Evolutionary conservation across 1,140 invertebrate species (phyloP).

Genomic region (Varroa destructor): DNA sequence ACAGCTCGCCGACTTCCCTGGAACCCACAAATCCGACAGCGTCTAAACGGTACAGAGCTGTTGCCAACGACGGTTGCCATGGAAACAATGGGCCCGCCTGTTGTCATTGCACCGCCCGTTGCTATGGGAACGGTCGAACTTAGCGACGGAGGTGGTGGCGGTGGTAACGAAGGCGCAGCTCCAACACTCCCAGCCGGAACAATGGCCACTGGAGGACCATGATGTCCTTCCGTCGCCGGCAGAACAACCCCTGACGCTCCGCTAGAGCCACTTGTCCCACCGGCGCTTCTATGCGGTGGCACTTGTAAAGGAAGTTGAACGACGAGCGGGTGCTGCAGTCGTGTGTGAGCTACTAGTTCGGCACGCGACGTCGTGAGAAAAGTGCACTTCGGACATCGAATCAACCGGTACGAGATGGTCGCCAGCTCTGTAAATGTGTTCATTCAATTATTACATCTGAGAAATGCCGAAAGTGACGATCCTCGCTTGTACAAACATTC

Average conservation of each 20-base stretch:
- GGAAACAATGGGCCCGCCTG: background rate
- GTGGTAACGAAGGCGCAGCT: background rate
- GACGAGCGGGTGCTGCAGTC: background rate
- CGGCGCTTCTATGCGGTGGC: background rate
- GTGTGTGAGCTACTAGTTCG: background rate
- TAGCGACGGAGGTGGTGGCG: background rate
- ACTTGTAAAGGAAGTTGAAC: background rate
- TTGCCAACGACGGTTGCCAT: too few relatives aligned
- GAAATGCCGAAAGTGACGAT: too few relatives aligned
- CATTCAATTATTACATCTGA: too few relatives aligned
- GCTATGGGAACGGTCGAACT: background rate
- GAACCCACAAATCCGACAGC: slow-evolving; percentile 20
- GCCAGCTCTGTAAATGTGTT: too few relatives aligned
- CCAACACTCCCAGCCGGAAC: too few relatives aligned
- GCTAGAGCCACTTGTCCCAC: too few relatives aligned
- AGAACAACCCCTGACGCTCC: too few relatives aligned
- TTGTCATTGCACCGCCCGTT: background rate
- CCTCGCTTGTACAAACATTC: too few relatives aligned
- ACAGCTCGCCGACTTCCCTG: background rate
- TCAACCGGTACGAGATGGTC: background rate
- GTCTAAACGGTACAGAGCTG: too few relatives aligned
- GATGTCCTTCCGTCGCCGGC: too few relatives aligned
- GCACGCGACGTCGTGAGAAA: slow-evolving; percentile 8
- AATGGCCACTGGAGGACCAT: too few relatives aligned
- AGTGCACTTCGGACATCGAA: slow-evolving; percentile 25